Conservation (phyloP, 2,888 invertebrate genomes). For the Diaphora mendica region DNA sequence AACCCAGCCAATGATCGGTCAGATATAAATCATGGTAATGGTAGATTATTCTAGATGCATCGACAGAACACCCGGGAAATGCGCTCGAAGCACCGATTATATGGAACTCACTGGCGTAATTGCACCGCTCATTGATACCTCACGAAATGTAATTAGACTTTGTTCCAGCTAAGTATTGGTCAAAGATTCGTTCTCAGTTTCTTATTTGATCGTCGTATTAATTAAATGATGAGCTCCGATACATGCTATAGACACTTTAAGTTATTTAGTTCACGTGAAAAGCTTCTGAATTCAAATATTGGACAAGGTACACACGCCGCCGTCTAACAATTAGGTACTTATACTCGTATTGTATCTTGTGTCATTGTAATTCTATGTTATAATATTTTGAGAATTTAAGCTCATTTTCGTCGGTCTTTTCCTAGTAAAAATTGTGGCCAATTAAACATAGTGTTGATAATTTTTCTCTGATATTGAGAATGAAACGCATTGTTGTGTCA, state of each 20-base stretch:
- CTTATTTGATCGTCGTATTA: conserved; percentile 73
- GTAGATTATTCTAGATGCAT: conserved; percentile 82
- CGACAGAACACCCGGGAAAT: conserved; percentile 81
- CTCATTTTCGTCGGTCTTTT: background rate
- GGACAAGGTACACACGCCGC: no score
- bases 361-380: background rate
- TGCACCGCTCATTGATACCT: conserved; percentile 83
- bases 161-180: conserved; percentile 74
- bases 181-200: conserved; percentile 69
- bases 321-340: background rate
- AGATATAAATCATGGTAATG: conserved; percentile 85
- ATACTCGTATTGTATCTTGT: background rate
- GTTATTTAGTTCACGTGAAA: background rate
- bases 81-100: conserved; percentile 77
- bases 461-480: background rate
- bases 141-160: conserved; percentile 83
- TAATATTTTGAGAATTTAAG: background rate
- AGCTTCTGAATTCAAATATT: background rate
- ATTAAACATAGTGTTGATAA: background rate
- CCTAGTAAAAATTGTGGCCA: background rate
- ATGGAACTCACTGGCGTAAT: conserved; percentile 78
- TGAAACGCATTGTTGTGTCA: background rate
- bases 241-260: background rate
- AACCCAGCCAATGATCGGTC: conserved; percentile 75
- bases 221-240: conserved; percentile 67